Conservation (phyloP, 2,888 invertebrate genomes). For the Stegophylla sp. region DNA sequence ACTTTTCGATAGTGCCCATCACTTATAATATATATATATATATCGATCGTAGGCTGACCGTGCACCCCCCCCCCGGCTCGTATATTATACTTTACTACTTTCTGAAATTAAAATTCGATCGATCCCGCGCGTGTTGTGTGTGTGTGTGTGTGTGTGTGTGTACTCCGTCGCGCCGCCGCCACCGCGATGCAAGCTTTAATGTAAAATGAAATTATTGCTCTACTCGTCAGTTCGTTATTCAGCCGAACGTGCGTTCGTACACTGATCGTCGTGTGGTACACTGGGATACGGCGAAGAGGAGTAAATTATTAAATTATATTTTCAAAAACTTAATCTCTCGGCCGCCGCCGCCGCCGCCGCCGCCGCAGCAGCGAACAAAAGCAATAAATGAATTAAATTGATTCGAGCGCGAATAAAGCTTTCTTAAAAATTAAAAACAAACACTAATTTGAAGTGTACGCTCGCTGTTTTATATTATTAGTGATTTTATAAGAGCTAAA, state of each 20-base stretch:
- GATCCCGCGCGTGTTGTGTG: neutral
- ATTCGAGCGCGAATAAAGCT: constrained; percentile 36
- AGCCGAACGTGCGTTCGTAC: too few species aligned
- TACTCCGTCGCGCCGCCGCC: too few species aligned
- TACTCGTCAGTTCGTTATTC: too few species aligned
- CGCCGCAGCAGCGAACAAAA: constrained; percentile 4
- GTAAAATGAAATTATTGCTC: neutral
- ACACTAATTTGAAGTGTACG: constrained; percentile 10
- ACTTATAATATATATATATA: neutral
- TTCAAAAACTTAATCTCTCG: neutral
- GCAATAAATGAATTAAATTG: constrained; percentile 14
- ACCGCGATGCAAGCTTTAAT: too few species aligned
- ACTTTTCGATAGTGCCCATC: neutral
- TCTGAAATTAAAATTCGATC: constrained; percentile 18
- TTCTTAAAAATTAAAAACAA: constrained; percentile 36
- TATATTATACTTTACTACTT: too few species aligned
- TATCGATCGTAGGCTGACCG: constrained; percentile 16
- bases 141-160: too few species aligned
- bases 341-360: too few species aligned
- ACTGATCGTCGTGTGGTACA: neutral
- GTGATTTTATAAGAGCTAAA: constrained; percentile 19
- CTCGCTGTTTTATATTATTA: too few species aligned
- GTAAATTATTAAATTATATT: neutral
- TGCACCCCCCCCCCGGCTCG: too few species aligned
- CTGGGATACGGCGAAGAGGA: neutral